phyloP scores from a whole-genome alignment of 2,113 vertebrate species.

The Halcyon senegalensis region DNA sequence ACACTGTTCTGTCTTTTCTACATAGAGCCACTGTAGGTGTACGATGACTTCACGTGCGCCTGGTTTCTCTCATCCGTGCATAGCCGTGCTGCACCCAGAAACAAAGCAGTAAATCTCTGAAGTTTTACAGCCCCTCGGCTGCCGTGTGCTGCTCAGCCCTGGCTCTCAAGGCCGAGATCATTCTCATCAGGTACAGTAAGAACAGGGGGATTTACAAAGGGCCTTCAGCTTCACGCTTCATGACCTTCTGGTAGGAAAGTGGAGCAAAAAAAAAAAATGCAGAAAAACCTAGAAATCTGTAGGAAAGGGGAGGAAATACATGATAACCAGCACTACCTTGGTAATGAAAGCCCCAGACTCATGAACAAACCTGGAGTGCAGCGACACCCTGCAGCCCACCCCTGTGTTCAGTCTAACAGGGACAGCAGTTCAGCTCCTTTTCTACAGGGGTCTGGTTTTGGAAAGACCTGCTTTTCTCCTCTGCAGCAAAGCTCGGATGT shows the following conservation, averaged over 20 bases:
- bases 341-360: neutral
- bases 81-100: neutral
- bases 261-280: neutral
- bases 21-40: neutral
- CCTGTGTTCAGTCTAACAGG: neutral
- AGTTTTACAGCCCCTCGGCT: neutral
- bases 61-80: neutral
- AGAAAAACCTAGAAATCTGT: neutral
- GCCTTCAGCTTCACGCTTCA: neutral
- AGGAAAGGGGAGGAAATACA: neutral
- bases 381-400: neutral
- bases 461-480: neutral
- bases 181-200: neutral
- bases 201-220: neutral
- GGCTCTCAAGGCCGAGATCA: neutral
- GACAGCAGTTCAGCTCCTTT: neutral
- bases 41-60: neutral
- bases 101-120: neutral
- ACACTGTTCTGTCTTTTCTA: neutral
- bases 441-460: neutral
- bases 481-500: neutral
- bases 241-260: neutral
- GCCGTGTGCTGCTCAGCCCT: neutral
- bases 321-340: neutral
- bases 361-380: neutral